phyloP scores from a whole-genome alignment of 1,140 invertebrate species.

The Drosophila kurseongensis region DNA sequence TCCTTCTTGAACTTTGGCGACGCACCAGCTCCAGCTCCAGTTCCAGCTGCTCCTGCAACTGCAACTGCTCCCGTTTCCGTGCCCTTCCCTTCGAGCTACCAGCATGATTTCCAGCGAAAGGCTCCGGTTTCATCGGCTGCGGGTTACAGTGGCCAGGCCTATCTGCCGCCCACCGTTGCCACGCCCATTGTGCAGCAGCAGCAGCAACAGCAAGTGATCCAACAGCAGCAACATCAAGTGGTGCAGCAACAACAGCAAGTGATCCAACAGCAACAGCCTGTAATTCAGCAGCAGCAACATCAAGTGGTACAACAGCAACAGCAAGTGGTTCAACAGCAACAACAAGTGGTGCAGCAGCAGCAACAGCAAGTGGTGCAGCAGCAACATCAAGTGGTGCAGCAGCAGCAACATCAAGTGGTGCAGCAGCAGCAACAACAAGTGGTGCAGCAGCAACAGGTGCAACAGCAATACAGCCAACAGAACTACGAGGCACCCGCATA shows the following conservation, averaged over 20 bases:
- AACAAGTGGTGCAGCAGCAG: constrained; percentile 15
- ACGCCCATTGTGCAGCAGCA: constrained; percentile 3
- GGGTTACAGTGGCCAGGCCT: constrained; percentile 31
- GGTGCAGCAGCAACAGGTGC: constrained; percentile 15
- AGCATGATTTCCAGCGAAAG: constrained; percentile 67
- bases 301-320: constrained; percentile 20
- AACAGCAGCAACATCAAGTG: constrained; percentile 12
- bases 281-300: constrained; percentile 7
- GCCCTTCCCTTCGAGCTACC: constrained; percentile 73
- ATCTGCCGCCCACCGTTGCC: constrained; percentile 48
- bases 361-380: constrained; percentile 20
- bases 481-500: constrained; percentile 36
- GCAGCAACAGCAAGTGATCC: constrained; percentile 7
- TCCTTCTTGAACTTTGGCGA: constrained; percentile 64
- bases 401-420: constrained; percentile 8
- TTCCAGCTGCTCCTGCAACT: constrained; percentile 4
- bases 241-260: constrained; percentile 15
- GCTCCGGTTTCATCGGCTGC: background rate
- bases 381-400: constrained; percentile 7
- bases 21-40: constrained; percentile 22
- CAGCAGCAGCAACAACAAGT: background rate
- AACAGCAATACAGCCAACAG: constrained; percentile 19
- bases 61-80: constrained; percentile 35
- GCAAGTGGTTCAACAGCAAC: constrained; percentile 5
- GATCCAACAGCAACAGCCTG: constrained; percentile 9